Evolutionary conservation across 2,888 invertebrate genomes (phyloP).

Genomic region (Scaptomyza parva): DNA sequence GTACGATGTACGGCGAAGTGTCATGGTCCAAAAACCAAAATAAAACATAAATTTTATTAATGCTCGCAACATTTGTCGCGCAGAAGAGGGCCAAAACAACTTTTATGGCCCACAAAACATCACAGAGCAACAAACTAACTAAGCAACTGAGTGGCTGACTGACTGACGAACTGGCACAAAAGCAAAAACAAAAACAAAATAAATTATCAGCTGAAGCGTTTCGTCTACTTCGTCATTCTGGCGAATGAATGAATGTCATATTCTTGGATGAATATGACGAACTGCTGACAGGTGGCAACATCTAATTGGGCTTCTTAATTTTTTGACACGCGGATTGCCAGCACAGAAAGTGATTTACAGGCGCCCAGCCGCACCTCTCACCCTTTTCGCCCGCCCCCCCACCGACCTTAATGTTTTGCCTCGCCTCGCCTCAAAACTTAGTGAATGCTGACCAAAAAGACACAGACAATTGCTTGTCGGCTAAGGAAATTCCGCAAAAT

Average conservation of each 20-base stretch:
- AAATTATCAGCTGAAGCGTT: slow-evolving; percentile 56
- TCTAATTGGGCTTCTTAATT: slow-evolving; percentile 85
- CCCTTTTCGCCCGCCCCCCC: neutral
- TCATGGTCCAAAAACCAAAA: slow-evolving; percentile 41
- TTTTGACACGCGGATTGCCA: slow-evolving; percentile 75
- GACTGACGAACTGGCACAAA: slow-evolving; percentile 15
- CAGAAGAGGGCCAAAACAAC: slow-evolving; percentile 28
- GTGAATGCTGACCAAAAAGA: slow-evolving; percentile 21
- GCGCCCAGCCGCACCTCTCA: slow-evolving; percentile 19
- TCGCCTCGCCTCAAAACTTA: slow-evolving; percentile 13
- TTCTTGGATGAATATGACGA: slow-evolving; percentile 83
- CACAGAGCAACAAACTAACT: neutral
- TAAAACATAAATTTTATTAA: slow-evolving; percentile 54
- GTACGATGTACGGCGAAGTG: neutral
- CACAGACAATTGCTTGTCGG: slow-evolving; percentile 69
- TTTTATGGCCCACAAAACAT: slow-evolving; percentile 36
- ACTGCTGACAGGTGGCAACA: slow-evolving; percentile 85
- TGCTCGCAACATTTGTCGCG: slow-evolving; percentile 40
- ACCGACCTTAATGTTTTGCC: neutral
- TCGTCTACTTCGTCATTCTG: slow-evolving; percentile 68
- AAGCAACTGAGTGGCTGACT: neutral
- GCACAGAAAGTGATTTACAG: slow-evolving; percentile 66
- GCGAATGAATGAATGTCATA: slow-evolving; percentile 79
- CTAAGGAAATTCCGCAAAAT: slow-evolving; percentile 63
- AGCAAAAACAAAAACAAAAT: slow-evolving; percentile 8